Base-by-base conservation (phyloP, 1,140 invertebrate genomes). In the Rhagoletis pomonella region DNA sequence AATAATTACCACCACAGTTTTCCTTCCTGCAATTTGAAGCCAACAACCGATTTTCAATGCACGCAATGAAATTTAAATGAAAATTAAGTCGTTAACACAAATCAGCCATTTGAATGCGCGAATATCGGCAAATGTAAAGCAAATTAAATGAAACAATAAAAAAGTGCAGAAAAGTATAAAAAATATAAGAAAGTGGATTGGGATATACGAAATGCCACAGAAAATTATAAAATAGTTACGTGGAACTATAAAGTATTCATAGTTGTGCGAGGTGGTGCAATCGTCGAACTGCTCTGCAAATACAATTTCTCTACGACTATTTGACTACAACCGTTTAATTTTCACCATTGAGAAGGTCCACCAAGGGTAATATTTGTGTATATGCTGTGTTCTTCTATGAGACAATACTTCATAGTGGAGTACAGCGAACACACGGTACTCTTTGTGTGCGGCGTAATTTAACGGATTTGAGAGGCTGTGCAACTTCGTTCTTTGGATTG, bases 31-130 rank as follows among this genome's bases (percentile, higher is more conserved):
- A 44, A 47, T 73, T 73, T 73, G 17, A 73, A 17, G 44, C 69
- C 69, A 73, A 47, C 44, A 73, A 73, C 44, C 69, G 69, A 47
- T 73, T 73, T 73, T 73, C 42, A 50, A 73, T 47, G 69, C 69
- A 73, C 47, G 44, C 69, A 73, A 73, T 73, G 69, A 73, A 47
- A 73, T 73, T 47, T 73, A 73, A 73, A 73, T 73, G 10, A 17
- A 73, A 73, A 47, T 73, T 73, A 73, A 14, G n/a, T 73, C 69
- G 44, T 73, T 73, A 73, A 73, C 69, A 73, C 42, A 12, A 73
- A 73, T 17, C 44, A 14, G 39, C 2, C 17, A 9, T 12, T 10
- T 73, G 42, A 73, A 47, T 47, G 67, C 10, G 9, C 64, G 64
- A 39, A 29, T 67, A 12, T 7, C 19, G 12, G 19, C 39, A 42